These are phyloP conservation scores for Hucho hucho DNA, from an alignment of 2,113 vertebrate genomes.

Conservation along the genomic window DNA sequence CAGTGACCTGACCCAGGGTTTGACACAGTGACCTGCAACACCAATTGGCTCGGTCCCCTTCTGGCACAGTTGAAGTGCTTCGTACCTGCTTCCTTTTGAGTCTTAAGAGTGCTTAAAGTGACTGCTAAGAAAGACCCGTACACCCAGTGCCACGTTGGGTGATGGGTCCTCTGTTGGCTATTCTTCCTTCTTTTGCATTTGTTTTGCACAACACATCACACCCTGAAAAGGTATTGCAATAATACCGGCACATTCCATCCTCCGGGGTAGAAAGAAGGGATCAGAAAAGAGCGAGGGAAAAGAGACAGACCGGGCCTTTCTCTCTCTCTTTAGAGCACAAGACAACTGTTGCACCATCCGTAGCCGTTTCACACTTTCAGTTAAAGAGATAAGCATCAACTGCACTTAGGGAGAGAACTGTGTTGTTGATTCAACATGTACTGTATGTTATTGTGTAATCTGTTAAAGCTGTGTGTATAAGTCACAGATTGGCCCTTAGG, in stretches of 20 bases:
- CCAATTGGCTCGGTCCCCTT: background rate
- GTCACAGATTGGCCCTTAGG: conserved; percentile 35
- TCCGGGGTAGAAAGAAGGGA: conserved; percentile 40
- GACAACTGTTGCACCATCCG: conserved; percentile 1
- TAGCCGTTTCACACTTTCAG: conserved; percentile 19
- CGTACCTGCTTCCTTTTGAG: background rate
- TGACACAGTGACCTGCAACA: conserved; percentile 12
- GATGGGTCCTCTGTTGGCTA: conserved; percentile 56
- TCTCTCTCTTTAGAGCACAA: background rate
- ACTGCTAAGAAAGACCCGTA: conserved; percentile 3
- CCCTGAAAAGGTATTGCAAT: conserved; percentile 52
- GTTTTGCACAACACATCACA: conserved; percentile 66
- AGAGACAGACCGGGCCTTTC: background rate
- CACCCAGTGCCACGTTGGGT: conserved; percentile 39
- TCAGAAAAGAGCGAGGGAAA: conserved; percentile 12
- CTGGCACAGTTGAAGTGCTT: conserved; percentile 12
- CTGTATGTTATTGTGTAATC: conserved; percentile 23
- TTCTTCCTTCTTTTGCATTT: conserved; percentile 55
- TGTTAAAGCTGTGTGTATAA: conserved; percentile 30
- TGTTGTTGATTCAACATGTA: conserved; percentile 16
- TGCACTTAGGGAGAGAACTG: background rate
- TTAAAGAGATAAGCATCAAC: background rate
- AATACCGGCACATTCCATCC: conserved; percentile 59
- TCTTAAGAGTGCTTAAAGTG: conserved; percentile 21
- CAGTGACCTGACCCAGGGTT: conserved; percentile 2